A percentile compares a stretch with the other conserved stretches of the same genome.
Evolutionary conservation across 2,888 invertebrate species (phyloP).

Genomic region (Ochropacha duplaris): DNA sequence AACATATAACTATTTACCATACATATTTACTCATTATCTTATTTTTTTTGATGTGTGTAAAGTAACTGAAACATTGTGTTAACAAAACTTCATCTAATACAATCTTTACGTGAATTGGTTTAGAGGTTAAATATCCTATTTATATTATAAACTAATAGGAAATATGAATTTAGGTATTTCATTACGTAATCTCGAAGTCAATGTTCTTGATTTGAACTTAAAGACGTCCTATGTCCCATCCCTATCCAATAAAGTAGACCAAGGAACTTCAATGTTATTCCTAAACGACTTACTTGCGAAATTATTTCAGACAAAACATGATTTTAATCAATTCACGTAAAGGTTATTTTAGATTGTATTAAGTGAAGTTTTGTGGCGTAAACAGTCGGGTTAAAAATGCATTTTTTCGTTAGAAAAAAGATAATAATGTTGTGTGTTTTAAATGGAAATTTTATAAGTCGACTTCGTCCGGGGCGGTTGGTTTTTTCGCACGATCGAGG

Average conservation of each 20-base stretch:
- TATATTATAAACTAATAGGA: too few species aligned
- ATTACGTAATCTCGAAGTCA: conserved; percentile 1
- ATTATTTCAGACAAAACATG: conserved; percentile 28
- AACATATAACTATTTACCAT: too few species aligned
- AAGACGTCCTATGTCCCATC: conserved; percentile 47
- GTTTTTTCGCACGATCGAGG: conserved; percentile 56
- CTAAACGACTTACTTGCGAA: conserved; percentile 46
- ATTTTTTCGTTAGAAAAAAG: conserved; percentile 80
- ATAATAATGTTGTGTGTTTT: conserved; percentile 77
- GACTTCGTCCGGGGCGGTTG: conserved; percentile 65
- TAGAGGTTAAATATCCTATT: too few species aligned
- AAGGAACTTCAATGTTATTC: conserved; percentile 45
- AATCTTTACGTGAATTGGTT: too few species aligned
- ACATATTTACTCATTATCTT: too few species aligned
- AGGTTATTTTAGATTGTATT: conserved; percentile 29
- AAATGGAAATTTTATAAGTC: conserved; percentile 81
- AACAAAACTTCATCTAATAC: too few species aligned
- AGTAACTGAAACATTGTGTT: too few species aligned
- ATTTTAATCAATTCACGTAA: conserved; percentile 32
- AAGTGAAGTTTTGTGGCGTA: conserved; percentile 34
- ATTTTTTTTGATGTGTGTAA: too few species aligned
- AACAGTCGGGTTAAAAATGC: conserved; percentile 37
- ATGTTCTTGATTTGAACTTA: conserved; percentile 39
- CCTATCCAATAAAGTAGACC: conserved; percentile 76
- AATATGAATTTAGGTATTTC: too few species aligned